Evolutionary conservation across 2,888 invertebrate species (phyloP).

Genomic region (Eupithecia exiguata): DNA sequence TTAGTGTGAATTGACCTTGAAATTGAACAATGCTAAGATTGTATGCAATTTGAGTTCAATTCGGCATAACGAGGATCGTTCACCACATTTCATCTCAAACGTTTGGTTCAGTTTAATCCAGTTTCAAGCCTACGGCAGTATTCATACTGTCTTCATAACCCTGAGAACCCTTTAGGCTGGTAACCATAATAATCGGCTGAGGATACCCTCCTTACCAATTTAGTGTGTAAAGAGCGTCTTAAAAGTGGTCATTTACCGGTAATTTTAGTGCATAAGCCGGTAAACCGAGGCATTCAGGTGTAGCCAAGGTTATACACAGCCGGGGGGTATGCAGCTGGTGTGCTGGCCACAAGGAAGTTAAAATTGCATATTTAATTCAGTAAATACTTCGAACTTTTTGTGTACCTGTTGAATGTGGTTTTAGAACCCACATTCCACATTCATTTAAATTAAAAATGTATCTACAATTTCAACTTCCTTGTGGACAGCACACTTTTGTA

Average conservation of each 20-base stretch:
- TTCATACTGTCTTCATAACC: constrained; percentile 9
- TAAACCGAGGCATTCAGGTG: constrained; percentile 53
- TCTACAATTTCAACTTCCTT: too few species aligned
- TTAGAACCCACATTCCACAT: too few species aligned
- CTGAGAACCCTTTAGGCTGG: constrained; percentile 23
- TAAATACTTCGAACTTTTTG: neutral
- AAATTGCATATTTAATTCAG: neutral
- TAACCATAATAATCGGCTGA: constrained; percentile 11
- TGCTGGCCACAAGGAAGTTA: constrained; percentile 9
- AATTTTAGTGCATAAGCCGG: constrained; percentile 54
- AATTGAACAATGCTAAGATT: neutral
- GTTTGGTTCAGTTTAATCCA: neutral
- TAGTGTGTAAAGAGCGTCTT: constrained; percentile 42
- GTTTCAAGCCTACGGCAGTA: neutral
- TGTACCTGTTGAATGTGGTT: neutral
- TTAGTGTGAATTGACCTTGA: constrained; percentile 29
- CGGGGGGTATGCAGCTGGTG: constrained; percentile 29
- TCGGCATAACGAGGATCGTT: neutral
- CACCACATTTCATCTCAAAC: neutral
- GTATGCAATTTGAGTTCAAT: neutral
- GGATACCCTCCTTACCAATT: constrained; percentile 44
- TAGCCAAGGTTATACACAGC: constrained; percentile 47
- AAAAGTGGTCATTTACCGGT: constrained; percentile 51
- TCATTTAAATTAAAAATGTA: too few species aligned
- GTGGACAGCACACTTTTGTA: too few species aligned